Percentiles rank a stretch among this genome's conserved stretches.
Evolutionary conservation across 2,797 vertebrate genomes (phyloP).

Genomic region (Gobionotothen gibberifrons): DNA sequence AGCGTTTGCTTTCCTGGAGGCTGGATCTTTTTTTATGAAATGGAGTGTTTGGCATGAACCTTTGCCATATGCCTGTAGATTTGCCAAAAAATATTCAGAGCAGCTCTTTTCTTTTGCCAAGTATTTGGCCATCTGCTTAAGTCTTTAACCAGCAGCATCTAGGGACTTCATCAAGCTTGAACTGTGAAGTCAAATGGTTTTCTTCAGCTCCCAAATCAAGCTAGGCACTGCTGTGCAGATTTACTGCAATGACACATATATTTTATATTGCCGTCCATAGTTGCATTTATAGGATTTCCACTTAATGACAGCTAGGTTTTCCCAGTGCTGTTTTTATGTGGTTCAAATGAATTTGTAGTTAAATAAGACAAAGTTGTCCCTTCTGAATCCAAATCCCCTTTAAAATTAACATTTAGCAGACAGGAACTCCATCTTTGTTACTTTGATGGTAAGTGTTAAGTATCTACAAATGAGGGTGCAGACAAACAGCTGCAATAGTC

Average conservation of each 20-base stretch:
- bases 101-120: slow-evolving; percentile 83
- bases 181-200: slow-evolving; percentile 82
- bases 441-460: slow-evolving; percentile 69
- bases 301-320: slow-evolving; percentile 73
- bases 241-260: slow-evolving; percentile 74
- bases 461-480: slow-evolving; percentile 68
- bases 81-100: slow-evolving; percentile 84
- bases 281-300: slow-evolving; percentile 73
- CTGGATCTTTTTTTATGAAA: slow-evolving; percentile 71
- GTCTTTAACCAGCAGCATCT: slow-evolving; percentile 82
- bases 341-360: slow-evolving; percentile 64
- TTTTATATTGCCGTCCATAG: slow-evolving; percentile 70
- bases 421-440: slow-evolving; percentile 59
- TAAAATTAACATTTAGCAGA: slow-evolving; percentile 56
- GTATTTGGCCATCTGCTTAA: slow-evolving; percentile 87
- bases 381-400: slow-evolving; percentile 63
- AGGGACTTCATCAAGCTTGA: slow-evolving; percentile 83
- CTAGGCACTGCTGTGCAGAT: slow-evolving; percentile 71
- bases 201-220: slow-evolving; percentile 77
- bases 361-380: slow-evolving; percentile 61
- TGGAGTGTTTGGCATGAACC: slow-evolving; percentile 82
- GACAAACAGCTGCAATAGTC: slow-evolving; percentile 65
- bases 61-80: slow-evolving; percentile 83
- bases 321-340: slow-evolving; percentile 65
- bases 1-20: slow-evolving; percentile 68